Percentiles rank a stretch among this genome's conserved stretches.
These are phyloP conservation scores for Conopomorpha cramerella DNA, from an alignment of 1,140 invertebrate genomes.

Conservation along the genomic window DNA sequence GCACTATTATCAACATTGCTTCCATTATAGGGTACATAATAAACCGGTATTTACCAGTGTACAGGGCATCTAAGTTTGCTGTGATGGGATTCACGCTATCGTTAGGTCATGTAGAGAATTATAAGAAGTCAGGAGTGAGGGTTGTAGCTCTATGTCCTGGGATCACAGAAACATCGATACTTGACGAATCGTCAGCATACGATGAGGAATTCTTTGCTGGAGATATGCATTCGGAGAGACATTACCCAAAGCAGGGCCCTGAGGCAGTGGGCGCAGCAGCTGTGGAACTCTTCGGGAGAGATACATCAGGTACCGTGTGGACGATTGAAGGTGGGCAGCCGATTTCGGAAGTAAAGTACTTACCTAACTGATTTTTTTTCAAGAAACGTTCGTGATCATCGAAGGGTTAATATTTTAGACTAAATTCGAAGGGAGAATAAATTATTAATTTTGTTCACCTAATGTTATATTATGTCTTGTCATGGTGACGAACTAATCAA, in stretches of 20 bases:
- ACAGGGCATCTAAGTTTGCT: conserved; percentile 67
- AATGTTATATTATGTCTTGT: too few relatives aligned
- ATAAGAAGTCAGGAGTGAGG: conserved; percentile 49
- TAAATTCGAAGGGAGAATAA: too few relatives aligned
- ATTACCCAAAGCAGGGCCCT: conserved; percentile 10
- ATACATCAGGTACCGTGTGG: conserved; percentile 20
- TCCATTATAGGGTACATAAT: conserved; percentile 60
- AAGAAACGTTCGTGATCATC: too few relatives aligned
- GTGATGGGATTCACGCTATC: conserved; percentile 48
- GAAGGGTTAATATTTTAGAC: too few relatives aligned
- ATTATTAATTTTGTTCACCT: too few relatives aligned
- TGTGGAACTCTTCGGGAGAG: conserved; percentile 23
- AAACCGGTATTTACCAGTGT: conserved; percentile 64
- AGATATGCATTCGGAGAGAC: background rate
- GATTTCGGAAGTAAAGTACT: conserved; percentile 8
- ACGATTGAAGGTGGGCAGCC: conserved; percentile 11
- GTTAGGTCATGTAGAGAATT: conserved; percentile 50
- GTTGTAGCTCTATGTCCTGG: conserved; percentile 55
- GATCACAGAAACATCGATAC: conserved; percentile 36
- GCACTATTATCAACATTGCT: too few relatives aligned
- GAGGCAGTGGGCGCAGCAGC: conserved; percentile 13
- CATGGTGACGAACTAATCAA: too few relatives aligned
- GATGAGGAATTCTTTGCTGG: background rate
- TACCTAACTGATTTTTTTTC: too few relatives aligned
- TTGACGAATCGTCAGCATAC: conserved; percentile 21